Conservation (phyloP, 2,113 vertebrate genomes). For the Leucosticte australis region DNA sequence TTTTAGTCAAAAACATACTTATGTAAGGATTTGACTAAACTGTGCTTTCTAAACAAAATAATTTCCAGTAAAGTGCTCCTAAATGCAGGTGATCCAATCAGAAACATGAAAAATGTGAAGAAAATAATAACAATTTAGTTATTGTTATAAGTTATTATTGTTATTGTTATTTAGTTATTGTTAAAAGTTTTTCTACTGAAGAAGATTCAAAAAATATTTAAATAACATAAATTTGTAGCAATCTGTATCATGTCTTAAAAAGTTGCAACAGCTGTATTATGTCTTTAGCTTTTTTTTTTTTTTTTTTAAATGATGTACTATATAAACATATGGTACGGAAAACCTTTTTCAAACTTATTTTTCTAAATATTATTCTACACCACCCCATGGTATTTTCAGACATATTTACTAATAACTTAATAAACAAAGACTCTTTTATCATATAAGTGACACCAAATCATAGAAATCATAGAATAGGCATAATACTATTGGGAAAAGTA, state of each 20-base stretch:
- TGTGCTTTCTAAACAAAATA: neutral
- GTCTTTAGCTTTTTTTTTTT: neutral
- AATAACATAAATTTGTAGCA: neutral
- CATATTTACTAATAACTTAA: neutral
- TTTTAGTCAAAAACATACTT: neutral
- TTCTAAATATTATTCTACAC: neutral
- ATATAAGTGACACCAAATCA: neutral
- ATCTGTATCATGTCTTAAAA: neutral
- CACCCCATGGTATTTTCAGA: neutral
- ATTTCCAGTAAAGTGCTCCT: neutral
- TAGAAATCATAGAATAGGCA: neutral
- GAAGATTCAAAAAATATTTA: neutral
- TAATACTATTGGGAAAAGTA: neutral
- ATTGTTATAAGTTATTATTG: too few species aligned
- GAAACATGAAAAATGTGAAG: neutral
- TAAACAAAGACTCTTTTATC: neutral
- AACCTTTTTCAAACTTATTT: neutral
- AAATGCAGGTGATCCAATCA: neutral
- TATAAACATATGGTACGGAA: neutral
- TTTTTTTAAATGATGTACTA: neutral
- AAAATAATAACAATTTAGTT: neutral
- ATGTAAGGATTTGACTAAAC: neutral
- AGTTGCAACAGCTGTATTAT: neutral
- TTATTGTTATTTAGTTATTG: too few species aligned
- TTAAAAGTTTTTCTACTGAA: neutral